Percentiles rank a stretch among this genome's conserved stretches.
phyloP scores from a whole-genome alignment of 2,888 invertebrate genomes.

The Abscondita cerata region DNA sequence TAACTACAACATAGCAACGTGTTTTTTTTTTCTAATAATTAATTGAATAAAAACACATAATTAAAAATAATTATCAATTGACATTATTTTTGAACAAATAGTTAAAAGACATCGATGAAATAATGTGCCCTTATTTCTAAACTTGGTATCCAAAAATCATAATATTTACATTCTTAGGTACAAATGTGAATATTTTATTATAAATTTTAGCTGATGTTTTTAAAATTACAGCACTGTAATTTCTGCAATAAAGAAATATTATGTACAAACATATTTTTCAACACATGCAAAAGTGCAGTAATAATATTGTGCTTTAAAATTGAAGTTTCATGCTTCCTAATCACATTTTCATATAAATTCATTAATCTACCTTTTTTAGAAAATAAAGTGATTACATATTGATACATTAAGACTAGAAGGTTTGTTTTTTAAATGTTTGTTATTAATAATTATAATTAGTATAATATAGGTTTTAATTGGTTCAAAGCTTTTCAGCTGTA shows the following conservation, averaged over 20 bases:
- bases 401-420: constrained; percentile 29
- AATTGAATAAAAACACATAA: too few relatives aligned
- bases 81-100: too few relatives aligned
- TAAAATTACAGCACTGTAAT: constrained; percentile 16
- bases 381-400: constrained; percentile 16
- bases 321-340: constrained; percentile 20
- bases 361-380: constrained; percentile 2
- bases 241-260: constrained; percentile 1
- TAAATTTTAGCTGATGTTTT: constrained; percentile 7
- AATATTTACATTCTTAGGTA: neutral
- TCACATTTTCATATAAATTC: constrained; percentile 21
- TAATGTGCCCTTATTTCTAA: too few relatives aligned
- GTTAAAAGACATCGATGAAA: too few relatives aligned
- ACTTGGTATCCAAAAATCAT: too few relatives aligned
- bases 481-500: constrained; percentile 50
- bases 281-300: constrained; percentile 23
- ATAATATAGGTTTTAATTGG: constrained; percentile 43
- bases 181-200: neutral
- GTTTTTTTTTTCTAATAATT: too few relatives aligned
- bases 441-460: constrained; percentile 18
- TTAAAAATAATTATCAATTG: too few relatives aligned
- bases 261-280: constrained; percentile 20
- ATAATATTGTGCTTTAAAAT: constrained; percentile 20
- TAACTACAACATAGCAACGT: constrained; percentile 25
- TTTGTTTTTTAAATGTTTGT: constrained; percentile 19